These are phyloP conservation scores for Anisognathus igniventris DNA, from an alignment of 2,797 vertebrate species.

Conservation along the genomic window DNA sequence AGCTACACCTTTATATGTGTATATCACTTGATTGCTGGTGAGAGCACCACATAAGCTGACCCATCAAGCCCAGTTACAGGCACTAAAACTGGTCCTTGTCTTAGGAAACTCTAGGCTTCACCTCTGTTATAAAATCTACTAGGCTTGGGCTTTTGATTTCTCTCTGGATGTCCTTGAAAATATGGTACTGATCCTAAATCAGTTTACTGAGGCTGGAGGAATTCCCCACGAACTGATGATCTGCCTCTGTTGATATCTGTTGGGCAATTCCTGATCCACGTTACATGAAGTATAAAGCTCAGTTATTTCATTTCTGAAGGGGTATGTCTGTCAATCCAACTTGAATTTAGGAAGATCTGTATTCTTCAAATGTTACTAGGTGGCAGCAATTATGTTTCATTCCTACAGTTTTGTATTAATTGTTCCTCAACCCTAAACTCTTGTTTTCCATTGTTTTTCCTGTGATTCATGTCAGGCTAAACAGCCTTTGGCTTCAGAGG, in stretches of 20 bases:
- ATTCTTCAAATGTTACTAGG: not conserved
- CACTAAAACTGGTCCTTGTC: too few relatives aligned
- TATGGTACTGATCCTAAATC: not conserved
- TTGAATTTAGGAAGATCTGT: not conserved
- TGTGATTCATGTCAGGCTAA: not conserved
- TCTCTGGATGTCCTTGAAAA: not conserved
- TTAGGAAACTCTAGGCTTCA: too few relatives aligned
- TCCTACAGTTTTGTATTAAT: not conserved
- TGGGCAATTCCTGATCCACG: not conserved
- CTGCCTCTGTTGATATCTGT: not conserved
- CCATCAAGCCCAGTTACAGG: too few relatives aligned
- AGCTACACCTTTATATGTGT: not conserved
- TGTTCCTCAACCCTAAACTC: not conserved
- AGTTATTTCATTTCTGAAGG: not conserved
- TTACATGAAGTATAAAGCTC: not conserved
- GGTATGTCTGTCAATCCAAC: not conserved
- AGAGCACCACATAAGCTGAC: too few relatives aligned
- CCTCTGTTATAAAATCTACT: not conserved
- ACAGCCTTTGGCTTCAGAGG: not conserved
- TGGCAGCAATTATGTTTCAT: not conserved
- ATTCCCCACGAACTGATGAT: not conserved
- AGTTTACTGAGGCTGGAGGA: not conserved
- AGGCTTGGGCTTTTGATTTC: not conserved
- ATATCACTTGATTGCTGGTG: too few relatives aligned
- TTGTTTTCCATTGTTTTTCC: not conserved